Base-by-base conservation (phyloP, 2,113 vertebrate species). In the Nothocercus nigrocapillus region DNA sequence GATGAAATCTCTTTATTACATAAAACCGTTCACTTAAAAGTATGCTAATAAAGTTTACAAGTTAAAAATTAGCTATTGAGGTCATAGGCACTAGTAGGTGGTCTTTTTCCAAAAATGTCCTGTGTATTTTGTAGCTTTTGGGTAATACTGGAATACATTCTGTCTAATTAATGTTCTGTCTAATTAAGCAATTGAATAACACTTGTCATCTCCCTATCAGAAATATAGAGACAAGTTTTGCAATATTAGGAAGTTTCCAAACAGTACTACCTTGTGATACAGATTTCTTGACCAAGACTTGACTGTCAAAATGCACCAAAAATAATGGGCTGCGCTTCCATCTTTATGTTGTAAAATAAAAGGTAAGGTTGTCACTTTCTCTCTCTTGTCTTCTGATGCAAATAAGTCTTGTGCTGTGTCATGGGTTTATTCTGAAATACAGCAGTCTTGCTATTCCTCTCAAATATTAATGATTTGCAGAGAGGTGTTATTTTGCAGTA, bases 131-230 rank as follows among this genome's bases (percentile, higher is more conserved):
- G 9, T 56, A 40, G 21, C 34, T 66, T 49, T 81, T 3, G 4
- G 7, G 36, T 28, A 8, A 8, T 27, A 17, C 6, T 66, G 67
- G 20, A 64, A n/a, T 64, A 66, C 11, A 7, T 54, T 66, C 1
- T 0, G 28, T 56, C 22, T 66, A 24, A 27, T 4, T 8, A 27
- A 72, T 18, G 7, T 54, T 72, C 1, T 0, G 22, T 56, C 22
- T 66, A 28, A 22, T 4, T 9, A 27, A 77, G 58, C 58, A 62
- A 9, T 24, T 45, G 36, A 51, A 7, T 66, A 14, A 30, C 19
- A 1, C 3, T 59, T 66, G 28, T 53, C 8, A 6, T 5, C 2
- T 19, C 27, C 53, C 53, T 51, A 25, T 51, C 47, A 51, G 68
- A 53, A 36, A 34, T 18, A 28, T 5, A 49, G 32, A 34, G 45